These are phyloP conservation scores for Eristalis intricaria DNA, from an alignment of 2,888 invertebrate species.

Conservation along the genomic window DNA sequence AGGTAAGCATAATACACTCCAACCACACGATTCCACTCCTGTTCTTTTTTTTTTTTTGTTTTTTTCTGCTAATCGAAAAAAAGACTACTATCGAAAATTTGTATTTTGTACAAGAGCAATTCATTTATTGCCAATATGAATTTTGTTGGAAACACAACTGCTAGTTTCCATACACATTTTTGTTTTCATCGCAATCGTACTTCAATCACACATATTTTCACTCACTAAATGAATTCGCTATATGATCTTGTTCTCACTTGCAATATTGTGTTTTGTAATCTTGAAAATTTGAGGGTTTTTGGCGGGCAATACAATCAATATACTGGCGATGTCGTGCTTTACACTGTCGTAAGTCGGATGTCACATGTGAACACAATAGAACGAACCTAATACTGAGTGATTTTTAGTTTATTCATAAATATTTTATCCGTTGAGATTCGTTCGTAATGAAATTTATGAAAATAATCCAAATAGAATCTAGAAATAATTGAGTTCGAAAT, in stretches of 20 bases:
- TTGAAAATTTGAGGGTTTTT: constrained; percentile 80
- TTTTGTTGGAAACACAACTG: constrained; percentile 52
- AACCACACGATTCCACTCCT: constrained; percentile 5
- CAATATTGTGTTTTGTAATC: constrained; percentile 68
- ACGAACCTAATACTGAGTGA: constrained; percentile 60
- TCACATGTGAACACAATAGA: constrained; percentile 65
- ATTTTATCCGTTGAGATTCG: constrained; percentile 34
- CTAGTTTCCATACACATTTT: constrained; percentile 56
- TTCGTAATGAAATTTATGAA: constrained; percentile 49
- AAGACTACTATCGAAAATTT: constrained; percentile 18
- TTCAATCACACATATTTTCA: constrained; percentile 13
- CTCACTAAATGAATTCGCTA: constrained; percentile 37
- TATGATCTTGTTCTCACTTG: constrained; percentile 48
- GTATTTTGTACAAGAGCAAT: constrained; percentile 55
- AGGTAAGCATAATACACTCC: constrained; percentile 80
- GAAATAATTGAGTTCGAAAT: constrained; percentile 50
- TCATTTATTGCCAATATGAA: constrained; percentile 20
- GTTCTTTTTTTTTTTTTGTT: not conserved
- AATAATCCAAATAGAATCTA: constrained; percentile 47
- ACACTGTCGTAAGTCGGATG: constrained; percentile 81
- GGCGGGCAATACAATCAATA: constrained; percentile 80
- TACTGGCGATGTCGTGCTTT: constrained; percentile 81
- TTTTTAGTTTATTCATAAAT: constrained; percentile 41
- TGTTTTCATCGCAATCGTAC: constrained; percentile 39
- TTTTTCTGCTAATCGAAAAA: not conserved